Evolutionary conservation across 2,888 invertebrate genomes (phyloP).

Genomic region (Gymnocheta viridis): DNA sequence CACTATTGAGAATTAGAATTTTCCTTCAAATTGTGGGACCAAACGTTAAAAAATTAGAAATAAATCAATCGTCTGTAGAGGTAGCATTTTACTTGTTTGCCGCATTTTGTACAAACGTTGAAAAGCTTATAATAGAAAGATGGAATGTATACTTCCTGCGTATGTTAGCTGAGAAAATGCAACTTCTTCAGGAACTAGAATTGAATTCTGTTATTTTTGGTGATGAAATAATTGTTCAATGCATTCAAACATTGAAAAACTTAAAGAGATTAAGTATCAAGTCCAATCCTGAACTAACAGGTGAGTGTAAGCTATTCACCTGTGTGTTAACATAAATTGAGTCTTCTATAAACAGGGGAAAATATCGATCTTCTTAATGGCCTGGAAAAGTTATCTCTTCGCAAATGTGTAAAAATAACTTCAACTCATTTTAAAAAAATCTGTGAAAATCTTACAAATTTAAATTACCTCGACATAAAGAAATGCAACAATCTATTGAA

Average conservation of each 20-base stretch:
- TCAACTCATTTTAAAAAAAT: conserved; percentile 5
- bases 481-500: neutral
- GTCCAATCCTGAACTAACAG: neutral
- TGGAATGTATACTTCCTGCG: neutral
- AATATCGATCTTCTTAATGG: neutral
- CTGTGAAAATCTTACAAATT: conserved; percentile 37
- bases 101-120: conserved; percentile 14
- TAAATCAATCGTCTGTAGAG: conserved; percentile 1
- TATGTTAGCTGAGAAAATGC: conserved; percentile 32
- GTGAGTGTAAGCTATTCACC: conserved; percentile 7
- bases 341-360: neutral
- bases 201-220: neutral
- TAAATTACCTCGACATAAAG: conserved; percentile 15
- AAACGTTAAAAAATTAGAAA: neutral
- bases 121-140: neutral
- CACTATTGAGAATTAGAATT: neutral
- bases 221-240: neutral
- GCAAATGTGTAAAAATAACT: neutral
- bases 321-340: neutral
- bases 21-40: conserved; percentile 47
- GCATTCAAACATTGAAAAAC: conserved; percentile 12
- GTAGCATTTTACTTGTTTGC: neutral
- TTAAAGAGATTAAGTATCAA: conserved; percentile 30
- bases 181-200: neutral
- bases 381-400: neutral